These are phyloP conservation scores for Caenorhabditis wallacei DNA, from an alignment of 2,888 invertebrate genomes.

Conservation along the genomic window DNA sequence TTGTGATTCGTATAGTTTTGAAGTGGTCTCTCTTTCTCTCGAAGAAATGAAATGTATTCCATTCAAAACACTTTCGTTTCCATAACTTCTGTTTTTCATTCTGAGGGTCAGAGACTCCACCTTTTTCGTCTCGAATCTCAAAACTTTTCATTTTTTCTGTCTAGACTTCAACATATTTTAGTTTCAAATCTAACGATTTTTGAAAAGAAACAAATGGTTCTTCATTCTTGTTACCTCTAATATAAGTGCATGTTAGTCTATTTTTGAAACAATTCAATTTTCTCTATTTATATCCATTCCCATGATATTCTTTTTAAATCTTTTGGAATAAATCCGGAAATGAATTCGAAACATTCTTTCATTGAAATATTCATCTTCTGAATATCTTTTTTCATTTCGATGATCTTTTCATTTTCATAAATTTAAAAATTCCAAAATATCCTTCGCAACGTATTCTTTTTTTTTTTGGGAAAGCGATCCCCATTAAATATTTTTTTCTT, in stretches of 20 bases:
- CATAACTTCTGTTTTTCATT: neutral
- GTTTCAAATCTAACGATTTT: too few species aligned
- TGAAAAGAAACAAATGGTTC: too few species aligned
- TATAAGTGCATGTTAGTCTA: too few species aligned
- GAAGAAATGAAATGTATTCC: slow-evolving; percentile 8
- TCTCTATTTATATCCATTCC: too few species aligned
- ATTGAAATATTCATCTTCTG: neutral
- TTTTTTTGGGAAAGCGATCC: slow-evolving; percentile 3
- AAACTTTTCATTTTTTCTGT: neutral
- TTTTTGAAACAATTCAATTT: too few species aligned
- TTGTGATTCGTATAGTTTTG: slow-evolving; percentile 23
- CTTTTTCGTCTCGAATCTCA: neutral
- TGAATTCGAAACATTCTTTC: too few species aligned
- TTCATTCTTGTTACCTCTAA: too few species aligned
- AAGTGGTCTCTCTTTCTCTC: slow-evolving; percentile 4
- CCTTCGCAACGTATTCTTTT: neutral
- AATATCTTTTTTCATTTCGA: neutral
- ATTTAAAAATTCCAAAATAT: neutral
- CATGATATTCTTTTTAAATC: too few species aligned
- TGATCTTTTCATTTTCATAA: neutral
- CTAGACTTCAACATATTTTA: neutral
- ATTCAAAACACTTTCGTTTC: neutral
- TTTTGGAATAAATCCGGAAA: too few species aligned
- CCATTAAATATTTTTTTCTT: neutral
- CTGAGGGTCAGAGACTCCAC: neutral